Percentiles rank a stretch among this genome's conserved stretches.
phyloP scores from a whole-genome alignment of 2,797 vertebrate genomes.

The Sus cebifrons region DNA sequence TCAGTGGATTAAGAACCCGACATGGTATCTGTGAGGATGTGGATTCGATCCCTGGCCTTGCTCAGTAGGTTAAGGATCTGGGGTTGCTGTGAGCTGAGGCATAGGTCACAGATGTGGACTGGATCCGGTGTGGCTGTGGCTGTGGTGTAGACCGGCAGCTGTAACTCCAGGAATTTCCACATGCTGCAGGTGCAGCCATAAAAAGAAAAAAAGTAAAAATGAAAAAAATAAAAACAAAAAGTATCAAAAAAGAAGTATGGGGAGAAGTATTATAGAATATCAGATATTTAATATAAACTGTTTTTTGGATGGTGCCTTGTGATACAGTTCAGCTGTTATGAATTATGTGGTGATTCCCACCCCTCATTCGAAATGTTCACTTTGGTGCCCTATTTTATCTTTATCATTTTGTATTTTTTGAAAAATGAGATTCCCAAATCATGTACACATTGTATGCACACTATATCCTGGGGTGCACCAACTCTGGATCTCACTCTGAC shows the following conservation, averaged over 20 bases:
- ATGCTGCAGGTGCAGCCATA: no score
- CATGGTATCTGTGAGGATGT: no score
- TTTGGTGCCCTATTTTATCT: conserved; percentile 38
- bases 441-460: neutral
- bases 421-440: neutral
- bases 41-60: no score
- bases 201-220: no score
- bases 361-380: neutral
- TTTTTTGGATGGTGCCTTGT: neutral
- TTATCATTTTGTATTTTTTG: neutral
- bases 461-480: neutral
- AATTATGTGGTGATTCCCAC: neutral
- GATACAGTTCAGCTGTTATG: conserved; percentile 15
- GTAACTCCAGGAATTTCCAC: no score
- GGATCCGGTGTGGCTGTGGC: no score
- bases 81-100: no score
- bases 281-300: neutral
- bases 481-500: neutral
- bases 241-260: neutral
- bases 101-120: no score
- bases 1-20: no score
- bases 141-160: no score
- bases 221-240: no score
- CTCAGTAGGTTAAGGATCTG: no score
- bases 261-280: neutral